Evolutionary conservation across 1,140 invertebrate genomes (phyloP).

Genomic region (Leptopilina boulardi): DNA sequence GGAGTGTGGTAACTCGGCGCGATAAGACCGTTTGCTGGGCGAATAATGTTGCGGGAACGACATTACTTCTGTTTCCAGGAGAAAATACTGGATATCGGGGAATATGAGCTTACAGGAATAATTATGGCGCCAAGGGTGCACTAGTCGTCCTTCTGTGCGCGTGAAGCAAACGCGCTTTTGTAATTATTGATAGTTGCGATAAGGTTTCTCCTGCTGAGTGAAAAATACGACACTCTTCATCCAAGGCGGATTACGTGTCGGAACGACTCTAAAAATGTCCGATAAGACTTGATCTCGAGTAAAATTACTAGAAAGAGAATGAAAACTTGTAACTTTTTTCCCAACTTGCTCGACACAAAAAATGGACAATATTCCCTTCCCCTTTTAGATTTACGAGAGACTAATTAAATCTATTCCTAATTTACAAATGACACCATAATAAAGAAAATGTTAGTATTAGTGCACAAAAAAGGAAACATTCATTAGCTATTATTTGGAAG

Average conservation of each 20-base stretch:
- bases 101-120: constrained; percentile 30
- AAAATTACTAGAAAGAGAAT: not conserved
- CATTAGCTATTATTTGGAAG: no score
- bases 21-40: constrained; percentile 23
- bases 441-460: no score
- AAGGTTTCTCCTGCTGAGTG: constrained; percentile 21
- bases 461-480: no score
- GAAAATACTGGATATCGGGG: constrained; percentile 25
- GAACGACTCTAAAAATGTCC: not conserved
- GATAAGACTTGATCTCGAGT: constrained; percentile 4
- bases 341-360: no score
- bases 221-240: constrained; percentile 1
- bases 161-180: constrained; percentile 19
- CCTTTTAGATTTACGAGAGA: no score
- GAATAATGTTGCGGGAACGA: constrained; percentile 25
- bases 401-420: no score
- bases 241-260: constrained; percentile 4
- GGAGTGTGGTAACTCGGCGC: constrained; percentile 7
- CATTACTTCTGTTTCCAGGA: constrained; percentile 29
- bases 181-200: constrained; percentile 26
- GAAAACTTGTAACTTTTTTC: not conserved
- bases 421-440: not conserved
- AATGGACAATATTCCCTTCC: no score
- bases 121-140: constrained; percentile 15
- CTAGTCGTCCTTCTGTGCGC: constrained; percentile 2